phyloP scores from a whole-genome alignment of 2,113 vertebrate genomes.

The Caranx ignobilis region DNA sequence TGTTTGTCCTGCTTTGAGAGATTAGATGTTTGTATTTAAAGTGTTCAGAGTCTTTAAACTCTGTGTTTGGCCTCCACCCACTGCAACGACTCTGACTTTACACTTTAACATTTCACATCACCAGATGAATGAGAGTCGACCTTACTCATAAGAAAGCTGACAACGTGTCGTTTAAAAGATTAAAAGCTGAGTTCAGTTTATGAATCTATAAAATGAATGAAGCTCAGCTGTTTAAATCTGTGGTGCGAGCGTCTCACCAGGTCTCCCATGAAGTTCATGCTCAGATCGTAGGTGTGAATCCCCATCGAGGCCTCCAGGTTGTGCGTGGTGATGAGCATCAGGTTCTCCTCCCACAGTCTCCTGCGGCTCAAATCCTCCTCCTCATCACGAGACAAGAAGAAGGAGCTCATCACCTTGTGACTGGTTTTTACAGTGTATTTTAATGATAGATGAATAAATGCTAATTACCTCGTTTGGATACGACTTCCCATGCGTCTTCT shows the following conservation, averaged over 20 bases:
- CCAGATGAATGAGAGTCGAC: too few species aligned
- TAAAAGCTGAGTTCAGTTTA: too few species aligned
- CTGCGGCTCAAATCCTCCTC: slow-evolving; percentile 83
- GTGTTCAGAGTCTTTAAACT: too few species aligned
- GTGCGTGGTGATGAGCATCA: slow-evolving; percentile 86
- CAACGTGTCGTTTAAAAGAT: too few species aligned
- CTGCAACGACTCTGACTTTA: too few species aligned
- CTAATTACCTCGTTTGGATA: slow-evolving; percentile 72
- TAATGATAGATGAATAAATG: background rate
- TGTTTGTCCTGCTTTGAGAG: too few species aligned
- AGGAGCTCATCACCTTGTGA: background rate
- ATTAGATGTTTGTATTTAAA: too few species aligned
- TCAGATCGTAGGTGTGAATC: slow-evolving; percentile 87
- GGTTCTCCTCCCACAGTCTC: slow-evolving; percentile 89
- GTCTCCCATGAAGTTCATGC: slow-evolving; percentile 93
- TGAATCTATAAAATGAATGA: background rate
- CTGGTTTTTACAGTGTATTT: background rate
- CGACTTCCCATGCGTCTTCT: slow-evolving; percentile 77
- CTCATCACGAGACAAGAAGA: slow-evolving; percentile 65
- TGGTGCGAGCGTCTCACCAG: slow-evolving; percentile 75
- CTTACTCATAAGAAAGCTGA: too few species aligned
- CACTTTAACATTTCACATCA: too few species aligned
- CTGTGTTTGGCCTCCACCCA: too few species aligned
- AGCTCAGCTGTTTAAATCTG: background rate
- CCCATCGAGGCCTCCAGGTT: slow-evolving; percentile 93